phyloP scores from a whole-genome alignment of 2,113 vertebrate genomes.

The Irena cyanogastra region DNA sequence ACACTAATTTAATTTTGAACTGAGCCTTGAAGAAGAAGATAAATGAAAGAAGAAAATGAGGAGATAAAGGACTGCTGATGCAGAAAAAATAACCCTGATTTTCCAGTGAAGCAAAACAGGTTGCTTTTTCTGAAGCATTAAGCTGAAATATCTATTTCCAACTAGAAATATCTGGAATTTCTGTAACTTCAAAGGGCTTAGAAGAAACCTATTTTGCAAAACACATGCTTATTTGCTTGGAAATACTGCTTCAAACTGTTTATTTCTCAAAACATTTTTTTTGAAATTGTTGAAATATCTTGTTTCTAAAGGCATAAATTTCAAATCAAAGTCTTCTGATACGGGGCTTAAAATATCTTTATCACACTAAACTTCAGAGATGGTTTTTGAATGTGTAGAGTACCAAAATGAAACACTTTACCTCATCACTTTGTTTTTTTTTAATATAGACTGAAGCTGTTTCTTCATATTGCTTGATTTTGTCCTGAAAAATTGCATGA shows the following conservation, averaged over 20 bases:
- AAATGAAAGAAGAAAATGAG: not conserved
- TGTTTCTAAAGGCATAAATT: not conserved
- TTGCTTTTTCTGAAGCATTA: not conserved
- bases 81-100: not conserved
- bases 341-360: not conserved
- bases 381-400: not conserved
- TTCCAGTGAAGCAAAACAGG: not conserved
- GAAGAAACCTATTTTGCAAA: not conserved
- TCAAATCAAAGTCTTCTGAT: not conserved
- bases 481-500: not conserved
- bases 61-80: not conserved
- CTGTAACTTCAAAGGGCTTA: not conserved
- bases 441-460: not conserved
- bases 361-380: not conserved
- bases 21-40: not conserved
- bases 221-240: not conserved
- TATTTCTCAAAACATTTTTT: not conserved
- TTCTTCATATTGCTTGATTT: not conserved
- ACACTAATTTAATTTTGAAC: not conserved
- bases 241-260: not conserved
- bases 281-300: not conserved
- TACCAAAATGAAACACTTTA: not conserved
- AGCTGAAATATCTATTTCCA: not conserved
- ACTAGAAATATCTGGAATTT: not conserved
- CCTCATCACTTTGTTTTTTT: not conserved